Evolutionary conservation across 1,140 invertebrate genomes (phyloP), one percentile per base, ranked within the genome.

Genomic region (Gonatopus flavifemur): DNA sequence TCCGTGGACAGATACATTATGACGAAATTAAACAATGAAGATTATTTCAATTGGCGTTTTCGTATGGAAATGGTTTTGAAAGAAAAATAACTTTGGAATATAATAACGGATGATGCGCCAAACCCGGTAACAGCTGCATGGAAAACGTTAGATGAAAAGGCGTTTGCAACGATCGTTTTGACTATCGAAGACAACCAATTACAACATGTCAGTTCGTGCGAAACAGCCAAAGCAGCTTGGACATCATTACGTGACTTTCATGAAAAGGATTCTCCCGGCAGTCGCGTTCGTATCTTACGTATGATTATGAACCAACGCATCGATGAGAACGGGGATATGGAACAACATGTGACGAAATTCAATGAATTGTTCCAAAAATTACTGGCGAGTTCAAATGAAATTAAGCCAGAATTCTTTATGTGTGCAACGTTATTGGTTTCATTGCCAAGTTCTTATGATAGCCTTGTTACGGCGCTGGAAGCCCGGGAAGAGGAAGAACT

Each of bases 301-400:
- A 13, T 25, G 39, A 13, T 41, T 8, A 41, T 41, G 39, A 41
- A 13, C 24, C 24, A 21, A 41, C 21, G 39, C 6, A 25, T 41
- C 16, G 22, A 41, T 12, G 39, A 41, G 19, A 16, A 25, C 21
- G 39, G 39, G 16, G 30, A 41, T 16, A 16, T 28, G 13, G 39
- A 41, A 41, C 13, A 13, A 4, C 39, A 41, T 16, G 13, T 28
- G 18, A 25, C 22, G 3, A 24, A 25, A 41, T 25, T 41, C 22
- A 41, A 21, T 4, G 22, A 41, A 41, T 41, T 41, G 19, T 41
- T 41, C 30, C 39, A 41, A 41, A 21, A 25, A 16, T 41, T 41
- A 6, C 10, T 41, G n/a, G 39, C 39, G 3, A 25, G 30, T 25
- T 21, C 22, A 25, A 25, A 28, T 41, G 39, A 41, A 6, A 18